A percentile compares a stretch with the other conserved stretches of the same genome.
Conservation (phyloP, 2,888 invertebrate species). For the Rhyacophila evoluta region DNA sequence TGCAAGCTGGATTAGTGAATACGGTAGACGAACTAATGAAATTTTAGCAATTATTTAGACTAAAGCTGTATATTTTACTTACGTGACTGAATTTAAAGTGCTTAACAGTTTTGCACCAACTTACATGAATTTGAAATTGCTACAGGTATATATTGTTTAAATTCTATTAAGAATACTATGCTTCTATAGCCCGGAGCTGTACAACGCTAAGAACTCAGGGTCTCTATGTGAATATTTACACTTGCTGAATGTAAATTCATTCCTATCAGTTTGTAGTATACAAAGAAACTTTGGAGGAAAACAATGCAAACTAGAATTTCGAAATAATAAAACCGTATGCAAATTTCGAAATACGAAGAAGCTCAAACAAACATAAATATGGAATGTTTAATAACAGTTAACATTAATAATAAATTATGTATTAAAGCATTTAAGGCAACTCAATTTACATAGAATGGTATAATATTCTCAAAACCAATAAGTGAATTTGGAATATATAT, state of each 20-base stretch:
- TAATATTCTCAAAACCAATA: too few species aligned
- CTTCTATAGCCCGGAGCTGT: background rate
- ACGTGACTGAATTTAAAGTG: background rate
- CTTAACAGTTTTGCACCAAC: background rate
- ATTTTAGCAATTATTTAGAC: background rate
- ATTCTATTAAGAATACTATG: constrained; percentile 28
- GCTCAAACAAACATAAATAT: background rate
- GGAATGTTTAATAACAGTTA: background rate
- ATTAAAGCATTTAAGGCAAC: background rate
- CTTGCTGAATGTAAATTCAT: constrained; percentile 26
- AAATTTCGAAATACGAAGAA: background rate
- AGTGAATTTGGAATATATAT: too few species aligned
- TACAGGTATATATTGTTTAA: background rate
- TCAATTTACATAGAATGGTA: background rate
- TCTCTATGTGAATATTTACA: constrained; percentile 30
- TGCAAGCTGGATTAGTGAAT: too few species aligned
- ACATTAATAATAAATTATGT: background rate
- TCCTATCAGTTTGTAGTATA: constrained; percentile 39
- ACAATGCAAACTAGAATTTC: constrained; percentile 32
- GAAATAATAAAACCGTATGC: constrained; percentile 7
- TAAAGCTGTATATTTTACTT: background rate
- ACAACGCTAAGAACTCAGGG: constrained; percentile 20
- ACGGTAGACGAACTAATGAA: background rate
- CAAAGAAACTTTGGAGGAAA: constrained; percentile 32
- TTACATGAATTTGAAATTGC: background rate